Evolutionary conservation across 2,113 vertebrate genomes (phyloP).

Genomic region (Aegotheles bennettii): DNA sequence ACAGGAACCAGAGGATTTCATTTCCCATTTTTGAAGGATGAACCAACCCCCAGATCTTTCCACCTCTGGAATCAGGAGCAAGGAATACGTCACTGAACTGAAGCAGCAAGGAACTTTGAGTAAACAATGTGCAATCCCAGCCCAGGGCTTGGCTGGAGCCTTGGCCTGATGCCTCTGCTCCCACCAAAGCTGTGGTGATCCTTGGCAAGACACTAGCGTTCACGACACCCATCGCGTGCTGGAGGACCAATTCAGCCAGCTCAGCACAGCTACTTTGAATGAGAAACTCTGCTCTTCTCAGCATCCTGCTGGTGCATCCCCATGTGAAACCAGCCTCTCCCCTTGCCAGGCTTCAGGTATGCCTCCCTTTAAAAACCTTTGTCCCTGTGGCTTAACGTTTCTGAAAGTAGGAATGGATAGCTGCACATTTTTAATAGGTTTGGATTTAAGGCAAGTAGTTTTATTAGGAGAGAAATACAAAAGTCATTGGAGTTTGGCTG

Average conservation of each 20-base stretch:
- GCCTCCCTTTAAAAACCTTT: neutral
- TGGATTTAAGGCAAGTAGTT: neutral
- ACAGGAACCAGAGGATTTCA: neutral
- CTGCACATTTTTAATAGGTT: slow-evolving; percentile 15
- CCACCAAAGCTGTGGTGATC: neutral
- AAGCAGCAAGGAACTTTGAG: neutral
- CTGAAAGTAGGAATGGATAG: neutral
- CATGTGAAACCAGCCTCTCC: neutral
- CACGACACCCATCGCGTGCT: accelerated
- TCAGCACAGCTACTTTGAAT: neutral
- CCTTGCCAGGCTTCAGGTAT: neutral
- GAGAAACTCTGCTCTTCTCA: neutral
- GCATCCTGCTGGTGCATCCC: neutral
- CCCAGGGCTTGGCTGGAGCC: neutral
- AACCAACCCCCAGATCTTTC: neutral
- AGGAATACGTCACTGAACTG: neutral
- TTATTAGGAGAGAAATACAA: slow-evolving; percentile 37
- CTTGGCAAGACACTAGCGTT: neutral
- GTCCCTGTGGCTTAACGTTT: neutral
- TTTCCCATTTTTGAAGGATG: neutral
- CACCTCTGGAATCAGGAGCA: neutral
- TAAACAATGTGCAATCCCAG: neutral
- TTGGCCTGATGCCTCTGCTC: neutral
- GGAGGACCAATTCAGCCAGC: neutral
- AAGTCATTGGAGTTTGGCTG: slow-evolving; percentile 38